Evolutionary conservation across 2,113 vertebrate genomes (phyloP).

Genomic region (Phyllopteryx taeniolatus): DNA sequence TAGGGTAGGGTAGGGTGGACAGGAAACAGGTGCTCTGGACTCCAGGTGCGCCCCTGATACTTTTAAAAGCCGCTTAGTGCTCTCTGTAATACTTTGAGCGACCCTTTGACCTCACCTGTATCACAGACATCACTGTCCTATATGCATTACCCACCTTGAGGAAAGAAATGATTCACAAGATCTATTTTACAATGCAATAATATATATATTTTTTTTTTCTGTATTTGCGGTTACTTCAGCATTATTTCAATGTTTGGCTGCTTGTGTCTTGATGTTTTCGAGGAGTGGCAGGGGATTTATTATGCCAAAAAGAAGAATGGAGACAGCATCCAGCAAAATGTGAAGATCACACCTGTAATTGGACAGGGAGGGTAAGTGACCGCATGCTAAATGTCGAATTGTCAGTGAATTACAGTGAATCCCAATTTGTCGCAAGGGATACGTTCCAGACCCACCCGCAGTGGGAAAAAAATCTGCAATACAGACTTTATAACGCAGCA

Average conservation of each 20-base stretch:
- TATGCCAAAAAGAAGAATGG: slow-evolving; percentile 94
- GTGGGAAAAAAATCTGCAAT: neutral
- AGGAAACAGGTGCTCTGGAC: slow-evolving; percentile 57
- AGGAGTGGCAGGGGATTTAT: slow-evolving; percentile 99
- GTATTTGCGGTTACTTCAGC: neutral
- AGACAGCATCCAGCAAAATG: slow-evolving; percentile 93
- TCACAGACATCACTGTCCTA: neutral
- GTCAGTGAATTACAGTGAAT: neutral
- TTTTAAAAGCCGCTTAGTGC: slow-evolving; percentile 30
- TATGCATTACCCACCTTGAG: neutral
- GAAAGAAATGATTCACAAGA: neutral
- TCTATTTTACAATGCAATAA: neutral
- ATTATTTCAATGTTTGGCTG: neutral
- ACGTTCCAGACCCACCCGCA: too few relatives aligned
- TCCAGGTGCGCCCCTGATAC: slow-evolving; percentile 31
- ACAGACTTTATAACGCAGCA: too few relatives aligned
- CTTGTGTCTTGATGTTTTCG: slow-evolving; percentile 32
- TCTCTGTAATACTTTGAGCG: slow-evolving; percentile 30
- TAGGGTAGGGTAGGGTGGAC: slow-evolving; percentile 16
- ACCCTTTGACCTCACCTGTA: slow-evolving; percentile 1
- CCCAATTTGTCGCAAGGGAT: too few relatives aligned
- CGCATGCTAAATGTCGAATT: slow-evolving; percentile 6
- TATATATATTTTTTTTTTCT: neutral
- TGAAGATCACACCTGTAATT: slow-evolving; percentile 94
- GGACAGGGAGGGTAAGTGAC: slow-evolving; percentile 95